Evolutionary conservation across 2,113 vertebrate genomes (phyloP), one percentile per base, ranked within the genome.

Genomic region (Xiphophorus couchianus): DNA sequence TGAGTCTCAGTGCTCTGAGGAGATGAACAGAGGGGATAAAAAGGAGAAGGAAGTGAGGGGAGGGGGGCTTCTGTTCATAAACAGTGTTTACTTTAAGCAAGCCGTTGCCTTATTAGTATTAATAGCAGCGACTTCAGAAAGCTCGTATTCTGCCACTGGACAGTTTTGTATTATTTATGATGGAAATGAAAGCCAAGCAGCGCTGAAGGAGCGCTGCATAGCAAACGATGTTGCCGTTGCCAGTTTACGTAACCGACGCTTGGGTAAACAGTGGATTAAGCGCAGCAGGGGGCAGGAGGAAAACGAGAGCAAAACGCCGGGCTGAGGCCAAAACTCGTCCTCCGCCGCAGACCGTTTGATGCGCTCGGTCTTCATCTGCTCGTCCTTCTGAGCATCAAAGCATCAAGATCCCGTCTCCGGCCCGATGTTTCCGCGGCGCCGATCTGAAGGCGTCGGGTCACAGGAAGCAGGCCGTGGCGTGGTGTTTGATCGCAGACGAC

Each of bases 81-180:
- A 93, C 83, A 92, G 70, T 88, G 85, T 92, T 92, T 93, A 92
- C 90, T 85, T 82, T 80, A 86, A 91, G 82, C 78, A 84, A 80
- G 80, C 81, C 83, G 62, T 82, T 35, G 85, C 90, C 92, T 94
- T 82, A 94, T 95, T 93, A 94, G 92, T 95, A 95, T 94, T 95
- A 93, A 94, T 93, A 92, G 78, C 89, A 78, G 86, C 28, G 78
- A 93, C 94, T 93, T 94, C 94, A 93, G 91, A 94, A 87, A 92
- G 89, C 89, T 91, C 69, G 75, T 89, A 93, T 94, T 91, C 91
- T 78, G 88, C 86, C 89, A 90, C 91, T 89, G 92, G 93, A 94
- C 87, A 84, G 89, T 92, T 93, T 81, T 93, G 83, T 90, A 93
- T 94, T 91, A 94, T 94, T 93, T 88, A 94, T 94, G 92, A 92